Conservation (phyloP, 2,797 vertebrate species). For the Scarus forsteni region DNA sequence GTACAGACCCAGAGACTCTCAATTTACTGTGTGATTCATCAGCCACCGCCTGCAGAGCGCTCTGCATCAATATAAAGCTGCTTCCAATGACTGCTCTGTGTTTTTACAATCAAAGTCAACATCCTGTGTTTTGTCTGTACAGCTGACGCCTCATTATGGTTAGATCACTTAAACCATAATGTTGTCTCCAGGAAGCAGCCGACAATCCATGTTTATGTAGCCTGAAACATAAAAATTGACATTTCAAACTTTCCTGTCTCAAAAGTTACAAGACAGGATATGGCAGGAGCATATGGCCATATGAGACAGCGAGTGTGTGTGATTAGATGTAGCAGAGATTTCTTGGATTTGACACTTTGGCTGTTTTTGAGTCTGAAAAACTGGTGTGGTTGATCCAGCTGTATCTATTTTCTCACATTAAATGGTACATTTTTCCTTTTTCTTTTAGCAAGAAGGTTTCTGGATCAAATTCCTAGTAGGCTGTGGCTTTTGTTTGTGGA, state of each 20-base stretch:
- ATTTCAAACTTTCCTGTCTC: conserved; percentile 75
- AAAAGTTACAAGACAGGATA: conserved; percentile 65
- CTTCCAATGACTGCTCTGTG: conserved; percentile 61
- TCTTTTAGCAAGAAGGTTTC: no score
- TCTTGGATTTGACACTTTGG: conserved; percentile 5
- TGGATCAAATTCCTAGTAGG: no score
- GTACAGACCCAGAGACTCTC: conserved; percentile 36
- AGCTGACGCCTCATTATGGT: conserved; percentile 79
- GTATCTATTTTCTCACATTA: no score
- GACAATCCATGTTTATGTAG: conserved; percentile 70
- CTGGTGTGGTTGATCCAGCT: background rate
- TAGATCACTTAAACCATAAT: conserved; percentile 82
- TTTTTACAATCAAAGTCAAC: conserved; percentile 79
- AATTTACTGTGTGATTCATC: conserved; percentile 57
- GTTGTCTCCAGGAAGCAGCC: conserved; percentile 74
- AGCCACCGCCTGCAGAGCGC: conserved; percentile 50
- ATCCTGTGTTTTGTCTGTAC: conserved; percentile 78
- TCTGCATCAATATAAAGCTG: conserved; percentile 66
- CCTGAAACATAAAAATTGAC: conserved; percentile 79
- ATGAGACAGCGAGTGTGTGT: conserved; percentile 19
- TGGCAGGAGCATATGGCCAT: conserved; percentile 56
- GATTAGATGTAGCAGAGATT: conserved; percentile 23
- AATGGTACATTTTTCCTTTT: no score
- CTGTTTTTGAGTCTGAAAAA: conserved; percentile 22
- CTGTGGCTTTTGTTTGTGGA: no score